Evolutionary conservation across 2,888 invertebrate genomes (phyloP), one percentile per base, ranked within the genome.

Genomic region (Syrista parreyssii): DNA sequence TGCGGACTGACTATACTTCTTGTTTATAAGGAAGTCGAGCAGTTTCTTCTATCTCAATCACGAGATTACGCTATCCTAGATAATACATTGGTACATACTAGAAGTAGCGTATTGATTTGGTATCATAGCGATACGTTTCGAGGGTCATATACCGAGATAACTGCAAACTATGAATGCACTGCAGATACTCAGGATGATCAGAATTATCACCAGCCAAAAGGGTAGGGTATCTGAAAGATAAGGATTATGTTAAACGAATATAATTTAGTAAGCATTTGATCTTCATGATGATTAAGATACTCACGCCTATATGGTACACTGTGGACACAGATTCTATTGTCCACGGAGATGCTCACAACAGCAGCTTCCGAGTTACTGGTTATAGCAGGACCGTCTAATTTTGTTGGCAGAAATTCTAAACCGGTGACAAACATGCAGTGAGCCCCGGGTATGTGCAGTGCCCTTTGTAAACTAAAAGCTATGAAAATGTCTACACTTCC

Each of bases 391-490:
- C 95, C 95, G 90, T 96, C 96, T 82, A 93, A 92, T 86, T 93
- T 93, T 15, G 93, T 93, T 36, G 98, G 97, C 86, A 99, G 93
- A 93, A 99, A 99, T 92, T 97, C 96, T 84, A 99, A 92, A 15
- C 98, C 98, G 76, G 99, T 99, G 82, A 99, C 97, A 93, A 99
- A 99, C 95, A 98, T 98, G 88, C 96, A 96, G 93, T 99, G 99
- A 81, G 97, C 97, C 88, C 94, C 94, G 83, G 94, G 93, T 90
- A 98, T 95, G 92, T 96, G 95, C 86, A 98, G 93, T 82, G 97
- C 95, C 86, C 95, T 95, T 96, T 98, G 97, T 87, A 99, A 93
- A 92, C 97, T 98, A 91, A 98, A 98, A 73, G 97, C 96, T 83
- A 98, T 94, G 88, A 97, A 97, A 84, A 99, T 96, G 83, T 96